Evolutionary conservation across 2,888 invertebrate species (phyloP).

Genomic region (Entomobrya multifasciata): DNA sequence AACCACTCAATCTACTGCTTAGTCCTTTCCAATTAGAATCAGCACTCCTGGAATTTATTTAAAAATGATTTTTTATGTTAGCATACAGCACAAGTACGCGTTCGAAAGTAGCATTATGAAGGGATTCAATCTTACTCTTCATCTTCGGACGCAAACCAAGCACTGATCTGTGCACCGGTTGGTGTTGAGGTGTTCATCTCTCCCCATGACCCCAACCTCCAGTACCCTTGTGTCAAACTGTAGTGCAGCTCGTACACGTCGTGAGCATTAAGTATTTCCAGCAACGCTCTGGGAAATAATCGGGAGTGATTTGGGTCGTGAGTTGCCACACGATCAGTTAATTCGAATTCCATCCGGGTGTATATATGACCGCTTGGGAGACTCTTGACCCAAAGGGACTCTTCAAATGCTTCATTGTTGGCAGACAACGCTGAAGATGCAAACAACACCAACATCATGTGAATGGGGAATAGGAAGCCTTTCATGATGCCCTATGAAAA

Average conservation of each 20-base stretch:
- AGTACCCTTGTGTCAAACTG: slow-evolving; percentile 94
- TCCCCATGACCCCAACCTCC: slow-evolving; percentile 97
- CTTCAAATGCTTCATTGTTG: slow-evolving; percentile 87
- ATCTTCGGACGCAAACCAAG: slow-evolving; percentile 90
- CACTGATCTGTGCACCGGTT: slow-evolving; percentile 96
- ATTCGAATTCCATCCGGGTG: slow-evolving; percentile 93
- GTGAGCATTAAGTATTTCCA: slow-evolving; percentile 92
- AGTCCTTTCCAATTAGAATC: slow-evolving; percentile 93
- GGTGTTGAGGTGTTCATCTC: slow-evolving; percentile 93
- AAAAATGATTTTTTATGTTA: no score
- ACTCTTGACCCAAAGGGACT: slow-evolving; percentile 94
- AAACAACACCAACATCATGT: no score
- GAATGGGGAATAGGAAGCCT: no score
- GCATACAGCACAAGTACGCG: no score
- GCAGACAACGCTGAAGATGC: no score
- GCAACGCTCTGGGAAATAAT: slow-evolving; percentile 92
- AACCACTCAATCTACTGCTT: slow-evolving; percentile 94
- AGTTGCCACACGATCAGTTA: slow-evolving; percentile 49
- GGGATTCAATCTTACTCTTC: no score
- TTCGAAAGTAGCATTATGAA: no score
- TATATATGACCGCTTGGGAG: slow-evolving; percentile 91
- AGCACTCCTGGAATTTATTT: slow-evolving; percentile 85
- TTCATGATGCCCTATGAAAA: no score
- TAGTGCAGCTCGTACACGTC: slow-evolving; percentile 94
- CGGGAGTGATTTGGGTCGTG: slow-evolving; percentile 86